Evolutionary conservation across 2,888 invertebrate species (phyloP).

Genomic region (Nudaria mundana): DNA sequence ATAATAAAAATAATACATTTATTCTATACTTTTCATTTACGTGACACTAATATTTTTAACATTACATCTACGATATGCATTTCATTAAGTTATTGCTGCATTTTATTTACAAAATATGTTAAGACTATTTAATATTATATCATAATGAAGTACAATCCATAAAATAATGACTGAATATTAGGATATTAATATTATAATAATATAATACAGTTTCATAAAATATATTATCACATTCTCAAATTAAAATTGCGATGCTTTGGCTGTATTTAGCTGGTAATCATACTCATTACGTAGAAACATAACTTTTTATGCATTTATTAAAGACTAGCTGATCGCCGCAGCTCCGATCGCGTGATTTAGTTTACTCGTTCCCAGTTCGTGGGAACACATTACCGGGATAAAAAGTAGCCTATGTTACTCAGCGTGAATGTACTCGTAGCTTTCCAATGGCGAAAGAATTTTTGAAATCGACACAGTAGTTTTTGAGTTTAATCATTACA

Average conservation of each 20-base stretch:
- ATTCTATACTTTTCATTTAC: conserved; percentile 23
- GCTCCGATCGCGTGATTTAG: no score
- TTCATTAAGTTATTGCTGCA: conserved; percentile 32
- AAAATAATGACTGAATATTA: conserved; percentile 67
- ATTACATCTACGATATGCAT: conserved; percentile 30
- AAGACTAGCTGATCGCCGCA: no score
- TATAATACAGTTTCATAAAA: conserved; percentile 42
- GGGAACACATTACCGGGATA: no score
- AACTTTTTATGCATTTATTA: no score
- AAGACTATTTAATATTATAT: conserved; percentile 55
- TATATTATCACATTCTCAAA: conserved; percentile 49
- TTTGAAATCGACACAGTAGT: no score
- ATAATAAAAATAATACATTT: conserved; percentile 27
- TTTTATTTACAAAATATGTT: conserved; percentile 50
- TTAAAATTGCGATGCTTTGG: conserved; percentile 43
- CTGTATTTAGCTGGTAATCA: conserved; percentile 26
- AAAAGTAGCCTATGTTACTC: no score
- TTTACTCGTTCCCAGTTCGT: no score
- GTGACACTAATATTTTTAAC: conserved; percentile 25
- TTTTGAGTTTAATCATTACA: no score
- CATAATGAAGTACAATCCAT: conserved; percentile 44
- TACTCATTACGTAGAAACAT: no score
- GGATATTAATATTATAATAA: conserved; percentile 39
- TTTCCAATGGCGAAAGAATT: no score
- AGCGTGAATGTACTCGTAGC: no score